Percentiles rank a stretch among this genome's conserved stretches.
Evolutionary conservation across 2,797 vertebrate genomes (phyloP).

Genomic region (Ispidina lecontei): DNA sequence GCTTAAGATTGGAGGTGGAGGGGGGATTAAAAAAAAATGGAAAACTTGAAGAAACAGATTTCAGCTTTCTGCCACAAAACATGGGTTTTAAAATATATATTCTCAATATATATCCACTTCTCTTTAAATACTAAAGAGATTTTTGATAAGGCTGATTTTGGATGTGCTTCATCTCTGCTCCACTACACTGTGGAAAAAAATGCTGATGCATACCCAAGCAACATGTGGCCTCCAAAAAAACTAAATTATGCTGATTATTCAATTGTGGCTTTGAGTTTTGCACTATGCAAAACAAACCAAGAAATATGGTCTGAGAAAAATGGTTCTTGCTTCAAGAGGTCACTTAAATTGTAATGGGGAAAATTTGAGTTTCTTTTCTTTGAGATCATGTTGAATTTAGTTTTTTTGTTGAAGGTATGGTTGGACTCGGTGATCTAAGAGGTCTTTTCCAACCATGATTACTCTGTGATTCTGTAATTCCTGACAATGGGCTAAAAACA

Average conservation of each 20-base stretch:
- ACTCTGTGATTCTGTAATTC: not conserved
- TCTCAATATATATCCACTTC: not conserved
- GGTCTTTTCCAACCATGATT: too few relatives aligned
- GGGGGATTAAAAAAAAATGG: not conserved
- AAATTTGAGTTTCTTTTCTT: not conserved
- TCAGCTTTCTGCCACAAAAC: not conserved
- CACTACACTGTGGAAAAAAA: not conserved
- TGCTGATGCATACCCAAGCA: not conserved
- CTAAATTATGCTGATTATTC: not conserved
- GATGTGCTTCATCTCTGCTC: not conserved
- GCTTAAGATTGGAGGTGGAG: not conserved
- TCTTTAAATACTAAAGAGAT: not conserved
- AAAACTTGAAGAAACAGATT: not conserved
- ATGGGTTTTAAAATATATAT: not conserved
- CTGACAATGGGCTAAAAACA: not conserved
- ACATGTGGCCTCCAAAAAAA: not conserved
- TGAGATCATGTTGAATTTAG: not conserved
- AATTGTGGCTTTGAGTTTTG: not conserved
- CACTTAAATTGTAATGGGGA: not conserved
- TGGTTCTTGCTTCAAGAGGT: not conserved
- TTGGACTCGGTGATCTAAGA: too few relatives aligned
- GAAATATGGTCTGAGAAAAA: not conserved
- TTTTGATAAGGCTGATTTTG: not conserved
- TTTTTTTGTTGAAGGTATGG: too few relatives aligned
- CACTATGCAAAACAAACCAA: not conserved